Evolutionary conservation across 2,888 invertebrate species (phyloP), one percentile per base, ranked within the genome.

Genomic region (Ametastegia equiseti): DNA sequence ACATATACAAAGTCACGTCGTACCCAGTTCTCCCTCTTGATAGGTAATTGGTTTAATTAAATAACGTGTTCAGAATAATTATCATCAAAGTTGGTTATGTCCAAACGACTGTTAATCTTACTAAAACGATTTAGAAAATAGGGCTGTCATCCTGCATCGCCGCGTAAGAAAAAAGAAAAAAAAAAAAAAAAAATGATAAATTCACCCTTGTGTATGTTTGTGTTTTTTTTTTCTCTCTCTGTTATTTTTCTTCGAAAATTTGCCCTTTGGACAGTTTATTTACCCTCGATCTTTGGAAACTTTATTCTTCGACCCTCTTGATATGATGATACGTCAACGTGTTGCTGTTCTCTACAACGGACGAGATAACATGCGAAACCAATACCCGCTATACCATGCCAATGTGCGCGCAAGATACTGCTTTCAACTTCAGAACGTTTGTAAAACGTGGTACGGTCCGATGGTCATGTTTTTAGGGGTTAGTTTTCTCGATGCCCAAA

Each of bases 281-380:
- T n/a, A n/a, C n/a, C 42, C 42, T 42, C 42, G 42, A 42, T 42
- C 42, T n/a, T 42, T 42, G 9, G 5, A 42, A 42, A 42, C 42
- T 42, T 42, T 42, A 42, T 9, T 42, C 42, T 42, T 42, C 42
- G 42, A 6, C 30, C 11, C 6, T 15, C 13, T 30, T 30, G 0
- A 4, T 11, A 60, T n/a, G n/a, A n/a, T n/a, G n/a, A n/a, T 60
- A 15, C 60, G 27, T 60, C 15, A 60, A 60, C 60, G 11, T 30
- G 3, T 30, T 42, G 42, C 42, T 42, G 42, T 9, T 42, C 42
- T 2, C 7, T 50, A 13, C 13, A 50, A 7, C 50, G 13, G 9
- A 67, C n/a, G 39, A 67, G 65, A 67, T 67, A 67, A 67, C 65
- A 67, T 39, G 39, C 33, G 65, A 39, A 67, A 39, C 65, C 19